Evolutionary conservation across 1,140 invertebrate genomes (phyloP), one percentile per base, ranked within the genome.

Genomic region (Solenopsis fugax): DNA sequence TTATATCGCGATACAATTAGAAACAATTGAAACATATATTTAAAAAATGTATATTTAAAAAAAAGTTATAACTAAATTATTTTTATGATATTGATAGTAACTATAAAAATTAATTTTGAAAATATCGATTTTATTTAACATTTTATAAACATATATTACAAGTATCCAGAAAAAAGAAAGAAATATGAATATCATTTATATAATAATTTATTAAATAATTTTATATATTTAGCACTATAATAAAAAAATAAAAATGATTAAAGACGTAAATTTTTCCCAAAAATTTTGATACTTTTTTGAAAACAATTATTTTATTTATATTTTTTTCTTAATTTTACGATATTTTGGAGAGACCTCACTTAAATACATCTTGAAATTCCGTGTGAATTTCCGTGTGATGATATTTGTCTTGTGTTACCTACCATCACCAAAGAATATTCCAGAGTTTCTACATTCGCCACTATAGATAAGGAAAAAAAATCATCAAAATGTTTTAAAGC

Each of bases 381-480:
- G 13, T 1, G 24, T 41, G 29, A 29, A 80, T 67, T 80, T 52
- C 21, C 62, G 9, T 37, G 65, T 67, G 77, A 80, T 78, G 62
- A 37, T 67, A 69, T 21, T 16, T 21, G 52, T 65, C 45, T 16
- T 54, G 13, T 54, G 9, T 69, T 80, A 54, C n/a, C 48, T 54
- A 24, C n/a, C 16, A 54, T 37, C n/a, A 78, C 12, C 18, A 52
- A 41, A 16, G 29, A 80, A 4, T 54, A 50, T 80, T 18, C 37
- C 29, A 0, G 16, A 54, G 12, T 69, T 82, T 0, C 67, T 82
- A 72, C 56, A 56, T 82, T 56, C 29, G 4, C 41, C 29, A 16
- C 24, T 29, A 73, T 41, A 34, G 65, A 45, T 72, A 82, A 56
- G 45, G 0, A 45, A 71, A 45, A 6, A 10, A 71, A 48, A 9